phyloP scores from a whole-genome alignment of 2,888 invertebrate genomes.

The Seira ritae region DNA sequence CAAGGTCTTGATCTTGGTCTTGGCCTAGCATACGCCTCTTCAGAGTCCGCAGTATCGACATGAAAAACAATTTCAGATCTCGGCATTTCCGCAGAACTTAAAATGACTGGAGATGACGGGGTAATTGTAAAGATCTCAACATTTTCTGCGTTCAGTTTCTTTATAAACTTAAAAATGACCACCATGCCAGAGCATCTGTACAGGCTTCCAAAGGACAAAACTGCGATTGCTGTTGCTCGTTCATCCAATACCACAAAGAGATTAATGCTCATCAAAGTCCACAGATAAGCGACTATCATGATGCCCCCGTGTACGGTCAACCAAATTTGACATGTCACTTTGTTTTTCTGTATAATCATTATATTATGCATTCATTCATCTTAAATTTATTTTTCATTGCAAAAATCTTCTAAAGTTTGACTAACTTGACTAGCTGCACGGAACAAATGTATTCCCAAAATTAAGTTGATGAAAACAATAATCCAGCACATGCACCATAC shows the following conservation, averaged over 20 bases:
- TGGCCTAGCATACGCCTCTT: not conserved
- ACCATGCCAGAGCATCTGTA: constrained; percentile 32
- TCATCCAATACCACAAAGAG: not conserved
- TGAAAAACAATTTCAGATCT: constrained; percentile 2
- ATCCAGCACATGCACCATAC: constrained; percentile 21
- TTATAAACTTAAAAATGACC: constrained; percentile 37
- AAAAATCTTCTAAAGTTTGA: too few relatives aligned
- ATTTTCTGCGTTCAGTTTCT: not conserved
- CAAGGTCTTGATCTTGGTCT: not conserved
- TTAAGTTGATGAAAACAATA: not conserved
- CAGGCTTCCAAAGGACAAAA: constrained; percentile 3
- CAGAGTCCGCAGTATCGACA: not conserved
- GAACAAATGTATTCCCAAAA: constrained; percentile 8
- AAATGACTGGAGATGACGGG: not conserved
- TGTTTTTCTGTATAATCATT: constrained; percentile 26
- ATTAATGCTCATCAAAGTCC: constrained; percentile 23
- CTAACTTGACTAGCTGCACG: constrained; percentile 37
- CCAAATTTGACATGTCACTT: constrained; percentile 33
- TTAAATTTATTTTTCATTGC: too few relatives aligned
- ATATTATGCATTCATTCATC: not conserved
- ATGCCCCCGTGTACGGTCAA: constrained; percentile 22
- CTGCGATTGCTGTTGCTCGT: not conserved
- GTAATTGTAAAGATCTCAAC: not conserved
- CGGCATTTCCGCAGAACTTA: not conserved
- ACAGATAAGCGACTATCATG: constrained; percentile 2